Base-by-base conservation (phyloP, 2,797 vertebrate species). In the Poecile montanus region DNA sequence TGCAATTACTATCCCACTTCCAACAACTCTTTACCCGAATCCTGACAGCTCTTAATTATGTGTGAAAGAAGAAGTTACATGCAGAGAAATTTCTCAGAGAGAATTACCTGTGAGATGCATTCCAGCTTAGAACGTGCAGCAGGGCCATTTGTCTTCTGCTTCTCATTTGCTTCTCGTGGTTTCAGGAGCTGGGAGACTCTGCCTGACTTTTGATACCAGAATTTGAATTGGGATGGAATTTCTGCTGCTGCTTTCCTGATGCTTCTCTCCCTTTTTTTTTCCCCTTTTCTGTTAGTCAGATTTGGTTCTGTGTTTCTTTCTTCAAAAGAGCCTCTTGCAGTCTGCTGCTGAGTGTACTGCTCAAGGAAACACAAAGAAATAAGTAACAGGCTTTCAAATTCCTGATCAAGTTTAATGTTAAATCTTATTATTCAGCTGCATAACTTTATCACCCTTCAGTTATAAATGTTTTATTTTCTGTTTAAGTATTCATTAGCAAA, bases 41-140 rank as follows among this genome's bases (percentile, higher is more conserved):
- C 83, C 66, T 94, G 93, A 81, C 86, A 94, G 77, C 83, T 95
- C 83, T 91, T 96, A 96, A 95, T 96, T 94, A 86, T 50, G 66
- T 89, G 84, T 88, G 88, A 95, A 94, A 91, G 66, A 50, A 84
- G 78, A 63, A 91, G 67, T 91, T 93, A 19, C 23, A 38, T 70
- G 85, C 53, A 48, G 80, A 53, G 80, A 57, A 70, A 79, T 76
- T 86, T 91, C 58, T 84, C 32, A 15, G 66, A 68, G 63, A 3
- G n/a, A 62, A 78, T 81, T 86, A 51, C 83, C 58, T 78, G 22
- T 16, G 80, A 91, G 62, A n/a, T 51, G 45, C 23, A 34, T 79
- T 84, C 53, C 63, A 36, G 51, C 40, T 58, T 36, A 29, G 70
- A 75, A 1, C 1, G 4, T 87, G 82, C 72, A 68, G 50, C 44